These are phyloP conservation scores for Halcyon smyrnensis DNA, from an alignment of 2,797 vertebrate species.

Conservation along the genomic window DNA sequence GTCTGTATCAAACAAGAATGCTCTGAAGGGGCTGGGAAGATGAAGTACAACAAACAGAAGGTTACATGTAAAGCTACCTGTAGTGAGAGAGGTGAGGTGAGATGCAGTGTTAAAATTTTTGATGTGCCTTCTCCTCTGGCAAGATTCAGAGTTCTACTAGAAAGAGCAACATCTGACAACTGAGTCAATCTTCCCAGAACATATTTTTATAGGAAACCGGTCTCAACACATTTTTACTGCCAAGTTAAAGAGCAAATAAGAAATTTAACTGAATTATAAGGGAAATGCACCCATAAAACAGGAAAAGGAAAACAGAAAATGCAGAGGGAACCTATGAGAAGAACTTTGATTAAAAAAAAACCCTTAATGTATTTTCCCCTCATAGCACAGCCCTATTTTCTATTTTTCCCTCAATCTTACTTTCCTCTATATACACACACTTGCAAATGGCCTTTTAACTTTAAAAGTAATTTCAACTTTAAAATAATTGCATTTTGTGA, in stretches of 20 bases:
- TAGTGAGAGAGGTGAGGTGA: not conserved
- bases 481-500: not conserved
- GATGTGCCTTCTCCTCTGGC: not conserved
- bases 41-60: not conserved
- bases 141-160: not conserved
- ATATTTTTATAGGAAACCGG: not conserved
- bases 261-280: conserved; percentile 3
- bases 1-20: conserved; percentile 53
- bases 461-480: not conserved
- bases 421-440: not conserved
- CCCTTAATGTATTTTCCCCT: not conserved
- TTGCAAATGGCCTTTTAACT: not conserved
- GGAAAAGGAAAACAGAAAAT: not conserved
- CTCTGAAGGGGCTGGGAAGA: not conserved
- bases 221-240: not conserved
- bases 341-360: not conserved
- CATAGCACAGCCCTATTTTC: not conserved
- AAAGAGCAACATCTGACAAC: not conserved
- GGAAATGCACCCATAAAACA: not conserved
- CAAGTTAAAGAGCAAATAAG: not conserved
- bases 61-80: not conserved
- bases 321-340: not conserved
- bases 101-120: not conserved
- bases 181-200: not conserved
- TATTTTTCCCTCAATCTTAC: not conserved